Evolutionary conservation across 2,888 invertebrate species (phyloP), one percentile per base, ranked within the genome.

Genomic region (Zaprionus bogoriensis): DNA sequence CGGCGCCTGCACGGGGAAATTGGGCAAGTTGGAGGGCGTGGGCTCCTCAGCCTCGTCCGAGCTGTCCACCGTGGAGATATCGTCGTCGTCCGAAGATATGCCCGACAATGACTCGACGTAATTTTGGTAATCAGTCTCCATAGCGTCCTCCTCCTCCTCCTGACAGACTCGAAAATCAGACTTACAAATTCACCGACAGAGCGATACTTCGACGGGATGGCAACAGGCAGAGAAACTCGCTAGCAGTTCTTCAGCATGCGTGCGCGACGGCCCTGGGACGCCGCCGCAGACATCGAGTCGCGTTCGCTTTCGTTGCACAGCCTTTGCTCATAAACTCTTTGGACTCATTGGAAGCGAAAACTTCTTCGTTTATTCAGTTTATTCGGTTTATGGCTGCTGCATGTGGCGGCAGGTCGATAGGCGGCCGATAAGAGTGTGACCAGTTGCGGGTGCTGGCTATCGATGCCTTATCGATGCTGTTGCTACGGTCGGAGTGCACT

Each of bases 41-140:
- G 71, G 48, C 23, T 84, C 84, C 9, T 86, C 80, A 12, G 69
- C 75, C 51, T 87, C 88, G 58, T 88, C 88, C 20, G 89, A 89
- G 51, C 86, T 88, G 61, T 89, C 89, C 46, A 82, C 73, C 41
- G 76, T 73, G 36, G 83, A 89, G 22, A 79, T 75, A 51, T 89
- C 88, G 27, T 88, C 87, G 14, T 86, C 88, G 41, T 86, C 87
- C 17, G 87, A 84, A 3, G 88, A 86, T 41, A 79, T 82, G 20
- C 81, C 85, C 14, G 87, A 86, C 64, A 86, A 67, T 46, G 87
- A 85, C 70, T 87, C 87, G 38, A 77, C 82, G 46, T 75, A 81
- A 66, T 72, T 68, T 42, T 81, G 82, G 55, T 84, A 81, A 47
- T 84, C 85, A 81, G 82, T 81, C 82, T 87, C 83, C 87, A 87